Evolutionary conservation across 2,113 vertebrate genomes (phyloP), one percentile per base, ranked within the genome.

Genomic region (Hippocampus abdominalis): DNA sequence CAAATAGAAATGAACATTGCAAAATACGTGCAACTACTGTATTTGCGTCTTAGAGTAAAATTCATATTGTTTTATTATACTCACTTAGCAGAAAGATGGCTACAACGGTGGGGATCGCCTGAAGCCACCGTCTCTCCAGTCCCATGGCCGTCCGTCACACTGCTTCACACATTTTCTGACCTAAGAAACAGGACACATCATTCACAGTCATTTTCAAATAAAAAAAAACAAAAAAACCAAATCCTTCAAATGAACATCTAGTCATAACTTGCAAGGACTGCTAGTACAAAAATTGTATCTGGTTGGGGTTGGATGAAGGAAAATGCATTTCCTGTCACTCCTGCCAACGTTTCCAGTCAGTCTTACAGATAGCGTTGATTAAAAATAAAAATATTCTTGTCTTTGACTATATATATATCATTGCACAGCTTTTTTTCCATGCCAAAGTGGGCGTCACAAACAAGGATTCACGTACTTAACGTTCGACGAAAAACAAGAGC

Each of bases 131-230:
- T 84, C 84, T 87, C 87, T 89, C 86, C 83, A 79, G 82, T 89
- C 90, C 90, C 92, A 93, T 93, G 89, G 89, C 91, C 88, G 86
- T 84, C 64, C 61, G 77, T 92, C 91, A 92, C 86, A 81, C 88
- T 79, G 74, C 87, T 77, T 88, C 86, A 86, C 86, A 89, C 86
- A 91, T 89, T 79, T 80, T 84, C 83, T 76, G 61, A 87, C 87
- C 88, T 89, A 84, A 74, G 82, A 87, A 62, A 81, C 20, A 74
- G 64, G 49, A 75, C 25, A 48, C 59, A 86, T 46, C 78, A 39
- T 61, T 36, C 32, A 25, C 36, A n/a, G 68, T 63, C 25, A 61
- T 69, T 74, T 42, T n/a, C 40, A 42, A 64, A 23, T 40, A 25
- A 53, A 8, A 8, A 20, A 53, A 15, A 57, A 23, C n/a, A 25